Conservation (phyloP, 2,888 invertebrate genomes). For the Drosophila yooni region DNA sequence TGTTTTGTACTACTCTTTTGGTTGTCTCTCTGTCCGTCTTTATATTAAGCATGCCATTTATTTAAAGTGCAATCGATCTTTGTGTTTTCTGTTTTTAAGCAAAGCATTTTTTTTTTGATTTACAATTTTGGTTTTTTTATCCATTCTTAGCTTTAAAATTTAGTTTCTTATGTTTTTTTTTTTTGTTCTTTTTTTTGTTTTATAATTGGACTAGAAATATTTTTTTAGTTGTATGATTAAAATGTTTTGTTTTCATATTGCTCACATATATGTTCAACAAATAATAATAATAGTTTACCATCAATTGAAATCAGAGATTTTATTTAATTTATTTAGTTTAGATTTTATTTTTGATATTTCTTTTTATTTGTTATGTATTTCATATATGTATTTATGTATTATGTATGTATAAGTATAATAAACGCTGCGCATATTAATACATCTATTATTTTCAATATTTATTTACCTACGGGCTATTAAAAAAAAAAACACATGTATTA, state of each 20-base stretch:
- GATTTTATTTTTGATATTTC: slow-evolving; percentile 35
- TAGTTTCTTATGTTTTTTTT: slow-evolving; percentile 15
- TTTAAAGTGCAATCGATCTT: slow-evolving; percentile 24
- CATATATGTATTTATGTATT: slow-evolving; percentile 27
- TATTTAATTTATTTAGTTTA: slow-evolving; percentile 25
- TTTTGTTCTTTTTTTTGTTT: slow-evolving; percentile 19
- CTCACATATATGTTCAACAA: slow-evolving; percentile 50
- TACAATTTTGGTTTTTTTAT: slow-evolving; percentile 58
- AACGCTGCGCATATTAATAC: slow-evolving; percentile 41
- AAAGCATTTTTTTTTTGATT: slow-evolving; percentile 44
- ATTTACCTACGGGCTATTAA: slow-evolving; percentile 35
- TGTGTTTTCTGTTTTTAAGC: slow-evolving; percentile 27
- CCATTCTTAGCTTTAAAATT: slow-evolving; percentile 24
- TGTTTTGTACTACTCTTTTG: slow-evolving; percentile 1
- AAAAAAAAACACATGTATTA: slow-evolving; percentile 35
- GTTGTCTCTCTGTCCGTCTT: not conserved
- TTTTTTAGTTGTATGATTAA: slow-evolving; percentile 34
- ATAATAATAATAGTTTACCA: slow-evolving; percentile 38
- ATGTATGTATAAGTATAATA: slow-evolving; percentile 23
- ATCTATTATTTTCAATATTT: slow-evolving; percentile 24
- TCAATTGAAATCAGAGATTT: slow-evolving; percentile 34
- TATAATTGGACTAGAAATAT: slow-evolving; percentile 78
- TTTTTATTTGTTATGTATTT: slow-evolving; percentile 12
- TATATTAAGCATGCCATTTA: slow-evolving; percentile 1
- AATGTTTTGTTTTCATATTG: slow-evolving; percentile 32